These are phyloP conservation scores for Peromyscus attwateri DNA, from an alignment of 2,797 vertebrate species.

Conservation along the genomic window DNA sequence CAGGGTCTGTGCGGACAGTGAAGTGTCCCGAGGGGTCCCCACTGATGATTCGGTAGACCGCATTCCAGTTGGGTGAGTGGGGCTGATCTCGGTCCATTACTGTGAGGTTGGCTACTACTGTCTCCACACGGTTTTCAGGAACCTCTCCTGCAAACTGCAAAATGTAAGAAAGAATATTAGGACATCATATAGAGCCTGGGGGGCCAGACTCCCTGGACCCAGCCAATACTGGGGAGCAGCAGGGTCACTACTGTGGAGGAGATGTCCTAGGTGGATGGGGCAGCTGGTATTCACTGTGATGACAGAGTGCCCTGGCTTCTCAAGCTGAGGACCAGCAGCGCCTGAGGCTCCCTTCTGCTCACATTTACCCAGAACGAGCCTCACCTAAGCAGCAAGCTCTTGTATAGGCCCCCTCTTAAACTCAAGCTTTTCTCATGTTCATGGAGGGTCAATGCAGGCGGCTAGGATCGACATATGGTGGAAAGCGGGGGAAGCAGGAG, in stretches of 20 bases:
- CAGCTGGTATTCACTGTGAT: neutral
- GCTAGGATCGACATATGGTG: neutral
- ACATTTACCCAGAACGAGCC: rapidly evolving
- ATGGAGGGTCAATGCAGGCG: neutral
- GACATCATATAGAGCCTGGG: neutral
- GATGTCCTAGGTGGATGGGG: rapidly evolving
- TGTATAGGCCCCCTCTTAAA: no score
- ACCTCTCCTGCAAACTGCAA: slow-evolving; percentile 94
- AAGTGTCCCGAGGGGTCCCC: slow-evolving; percentile 95
- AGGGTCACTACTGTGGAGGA: neutral
- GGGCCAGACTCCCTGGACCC: neutral
- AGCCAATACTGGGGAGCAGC: rapidly evolving
- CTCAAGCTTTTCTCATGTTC: rapidly evolving
- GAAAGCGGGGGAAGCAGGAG: neutral
- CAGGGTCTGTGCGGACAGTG: slow-evolving; percentile 93
- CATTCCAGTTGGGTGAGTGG: slow-evolving; percentile 96
- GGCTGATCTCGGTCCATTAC: slow-evolving; percentile 96
- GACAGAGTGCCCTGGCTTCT: neutral
- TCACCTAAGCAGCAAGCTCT: no score
- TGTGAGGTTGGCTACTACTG: slow-evolving; percentile 94
- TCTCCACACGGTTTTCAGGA: slow-evolving; percentile 94
- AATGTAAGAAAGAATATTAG: neutral
- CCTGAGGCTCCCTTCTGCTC: neutral
- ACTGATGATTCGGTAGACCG: slow-evolving; percentile 95
- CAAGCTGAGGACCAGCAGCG: neutral